Percentiles rank a stretch among this genome's conserved stretches.
Conservation (phyloP, 2,888 invertebrate genomes). For the Maniola hyperantus region DNA sequence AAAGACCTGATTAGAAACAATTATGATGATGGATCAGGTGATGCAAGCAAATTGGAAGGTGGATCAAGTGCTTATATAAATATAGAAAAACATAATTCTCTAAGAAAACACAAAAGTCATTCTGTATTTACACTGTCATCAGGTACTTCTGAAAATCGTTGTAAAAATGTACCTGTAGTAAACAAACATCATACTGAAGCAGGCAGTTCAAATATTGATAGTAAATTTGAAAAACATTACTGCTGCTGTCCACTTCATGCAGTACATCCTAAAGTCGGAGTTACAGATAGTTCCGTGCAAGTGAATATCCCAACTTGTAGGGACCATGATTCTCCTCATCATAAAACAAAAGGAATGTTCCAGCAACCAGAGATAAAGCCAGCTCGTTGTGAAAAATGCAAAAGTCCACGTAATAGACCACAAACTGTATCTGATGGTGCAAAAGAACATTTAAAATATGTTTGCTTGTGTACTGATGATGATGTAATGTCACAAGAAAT, state of each 20-base stretch:
- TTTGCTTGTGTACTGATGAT: constrained; percentile 62
- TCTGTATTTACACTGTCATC: constrained; percentile 76
- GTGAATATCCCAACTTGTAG: constrained; percentile 53
- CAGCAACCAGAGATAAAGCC: constrained; percentile 15
- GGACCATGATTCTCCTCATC: constrained; percentile 36
- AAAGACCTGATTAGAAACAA: constrained; percentile 75
- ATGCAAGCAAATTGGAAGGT: constrained; percentile 73
- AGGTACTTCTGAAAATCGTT: constrained; percentile 56
- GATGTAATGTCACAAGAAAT: constrained; percentile 44
- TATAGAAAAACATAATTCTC: constrained; percentile 45
- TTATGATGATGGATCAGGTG: constrained; percentile 74
- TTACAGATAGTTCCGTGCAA: constrained; percentile 66
- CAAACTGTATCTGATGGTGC: constrained; percentile 45
- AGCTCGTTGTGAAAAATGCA: constrained; percentile 39
- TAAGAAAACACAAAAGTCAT: constrained; percentile 65
- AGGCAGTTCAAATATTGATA: constrained; percentile 52
- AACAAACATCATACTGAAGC: constrained; percentile 54
- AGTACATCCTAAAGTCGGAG: constrained; percentile 49
- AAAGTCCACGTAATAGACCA: constrained; percentile 35
- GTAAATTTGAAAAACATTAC: constrained; percentile 52
- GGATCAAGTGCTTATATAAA: constrained; percentile 54
- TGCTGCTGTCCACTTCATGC: constrained; percentile 61
- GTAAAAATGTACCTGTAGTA: constrained; percentile 51
- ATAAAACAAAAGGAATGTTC: constrained; percentile 29
- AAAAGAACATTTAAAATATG: constrained; percentile 56